These are phyloP conservation scores for Himalopsyche kuldschensis DNA, from an alignment of 2,888 invertebrate species.

Conservation along the genomic window DNA sequence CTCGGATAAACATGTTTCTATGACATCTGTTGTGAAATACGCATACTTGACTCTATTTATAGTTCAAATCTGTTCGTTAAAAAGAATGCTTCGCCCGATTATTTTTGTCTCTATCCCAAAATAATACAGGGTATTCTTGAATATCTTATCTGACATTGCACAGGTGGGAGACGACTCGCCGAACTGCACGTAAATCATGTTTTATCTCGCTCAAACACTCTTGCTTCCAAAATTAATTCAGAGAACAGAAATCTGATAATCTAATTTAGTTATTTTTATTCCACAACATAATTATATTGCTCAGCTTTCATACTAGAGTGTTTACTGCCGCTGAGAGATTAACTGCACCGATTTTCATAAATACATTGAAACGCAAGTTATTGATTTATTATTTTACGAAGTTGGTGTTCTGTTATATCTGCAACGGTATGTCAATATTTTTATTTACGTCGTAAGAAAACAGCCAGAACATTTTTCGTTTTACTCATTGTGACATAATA, in stretches of 20 bases:
- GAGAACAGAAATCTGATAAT: background rate
- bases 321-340: background rate
- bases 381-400: background rate
- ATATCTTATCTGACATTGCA: background rate
- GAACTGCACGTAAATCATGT: background rate
- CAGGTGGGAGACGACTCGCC: background rate
- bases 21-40: background rate
- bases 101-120: background rate
- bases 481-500: background rate
- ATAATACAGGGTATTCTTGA: background rate
- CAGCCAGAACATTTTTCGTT: background rate
- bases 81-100: background rate
- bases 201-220: background rate
- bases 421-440: background rate
- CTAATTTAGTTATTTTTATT: background rate
- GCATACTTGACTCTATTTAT: background rate
- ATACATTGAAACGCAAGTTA: background rate
- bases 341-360: background rate
- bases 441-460: background rate
- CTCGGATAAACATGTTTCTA: background rate
- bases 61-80: background rate
- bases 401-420: background rate
- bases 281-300: background rate
- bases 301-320: background rate
- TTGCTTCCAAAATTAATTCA: background rate